Evolutionary conservation across 2,113 vertebrate species (phyloP).

Genomic region (Pelecanoides urinatrix): DNA sequence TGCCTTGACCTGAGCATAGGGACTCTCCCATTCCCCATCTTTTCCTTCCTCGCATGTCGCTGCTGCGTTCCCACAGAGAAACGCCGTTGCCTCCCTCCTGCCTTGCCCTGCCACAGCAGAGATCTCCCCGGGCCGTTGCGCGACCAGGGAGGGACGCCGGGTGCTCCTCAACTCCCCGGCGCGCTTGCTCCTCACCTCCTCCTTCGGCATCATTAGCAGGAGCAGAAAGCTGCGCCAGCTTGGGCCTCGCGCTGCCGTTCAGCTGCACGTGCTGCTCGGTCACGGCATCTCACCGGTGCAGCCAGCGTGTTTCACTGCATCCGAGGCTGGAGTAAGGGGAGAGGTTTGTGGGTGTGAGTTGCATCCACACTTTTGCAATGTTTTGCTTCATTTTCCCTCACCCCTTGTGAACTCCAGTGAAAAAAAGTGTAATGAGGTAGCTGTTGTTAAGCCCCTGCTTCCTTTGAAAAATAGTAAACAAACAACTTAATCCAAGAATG

Average conservation of each 20-base stretch:
- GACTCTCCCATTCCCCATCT: neutral
- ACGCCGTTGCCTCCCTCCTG: neutral
- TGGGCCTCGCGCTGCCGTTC: neutral
- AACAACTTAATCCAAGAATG: neutral
- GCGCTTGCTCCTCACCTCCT: neutral
- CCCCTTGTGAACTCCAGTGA: neutral
- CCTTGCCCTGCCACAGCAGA: neutral
- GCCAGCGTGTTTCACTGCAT: neutral
- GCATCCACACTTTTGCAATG: neutral
- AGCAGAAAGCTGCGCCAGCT: neutral
- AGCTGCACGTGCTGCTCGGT: rapidly evolving
- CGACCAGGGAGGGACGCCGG: neutral
- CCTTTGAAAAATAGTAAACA: neutral
- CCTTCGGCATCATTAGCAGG: neutral
- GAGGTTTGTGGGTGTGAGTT: neutral
- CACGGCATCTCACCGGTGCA: neutral
- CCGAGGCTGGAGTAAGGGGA: neutral
- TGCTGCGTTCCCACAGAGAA: neutral
- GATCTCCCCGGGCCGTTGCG: neutral
- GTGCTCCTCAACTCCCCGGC: rapidly evolving
- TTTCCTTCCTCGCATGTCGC: neutral
- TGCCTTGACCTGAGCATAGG: rapidly evolving
- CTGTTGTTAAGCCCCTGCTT: neutral
- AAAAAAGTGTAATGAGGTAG: neutral
- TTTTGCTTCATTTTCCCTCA: neutral